These are phyloP conservation scores for Ooceraea biroi DNA, from an alignment of 1,140 invertebrate genomes.

Conservation along the genomic window DNA sequence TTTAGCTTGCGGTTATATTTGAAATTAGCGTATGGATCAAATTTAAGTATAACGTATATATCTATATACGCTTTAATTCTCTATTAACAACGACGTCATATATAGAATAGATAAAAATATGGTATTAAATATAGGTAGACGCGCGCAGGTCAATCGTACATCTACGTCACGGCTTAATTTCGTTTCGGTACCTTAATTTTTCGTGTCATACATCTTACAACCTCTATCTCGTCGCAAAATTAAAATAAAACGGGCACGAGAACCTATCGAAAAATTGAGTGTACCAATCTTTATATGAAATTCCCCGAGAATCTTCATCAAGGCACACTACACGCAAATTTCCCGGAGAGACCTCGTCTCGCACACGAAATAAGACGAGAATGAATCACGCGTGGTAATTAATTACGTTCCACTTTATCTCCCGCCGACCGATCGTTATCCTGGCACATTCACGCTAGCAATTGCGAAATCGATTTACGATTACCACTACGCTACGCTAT, in stretches of 20 bases:
- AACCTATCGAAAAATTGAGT: not conserved
- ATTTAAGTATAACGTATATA: conserved; percentile 24
- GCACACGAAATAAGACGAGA: conserved; percentile 2
- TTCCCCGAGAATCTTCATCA: not conserved
- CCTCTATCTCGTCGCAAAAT: not conserved
- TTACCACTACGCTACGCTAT: conserved; percentile 25
- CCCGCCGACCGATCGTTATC: conserved; percentile 30
- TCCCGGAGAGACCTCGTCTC: not conserved
- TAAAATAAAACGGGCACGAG: not conserved
- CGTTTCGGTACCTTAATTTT: not conserved
- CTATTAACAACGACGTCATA: conserved; percentile 31
- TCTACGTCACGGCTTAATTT: conserved; percentile 12
- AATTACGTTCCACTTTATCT: conserved; percentile 26
- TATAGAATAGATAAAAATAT: conserved; percentile 26
- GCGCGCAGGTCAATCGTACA: conserved; percentile 21
- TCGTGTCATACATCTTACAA: not conserved
- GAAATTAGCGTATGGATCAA: conserved; percentile 8
- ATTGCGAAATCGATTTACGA: conserved; percentile 51
- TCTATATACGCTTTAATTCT: not conserved
- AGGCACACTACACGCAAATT: not conserved
- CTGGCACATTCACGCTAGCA: conserved; percentile 21
- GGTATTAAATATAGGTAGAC: not conserved
- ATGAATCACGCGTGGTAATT: conserved; percentile 5
- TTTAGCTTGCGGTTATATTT: not conserved
- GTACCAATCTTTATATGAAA: not conserved